phyloP scores from a whole-genome alignment of 2,797 vertebrate species.

The Siniperca obscura region DNA sequence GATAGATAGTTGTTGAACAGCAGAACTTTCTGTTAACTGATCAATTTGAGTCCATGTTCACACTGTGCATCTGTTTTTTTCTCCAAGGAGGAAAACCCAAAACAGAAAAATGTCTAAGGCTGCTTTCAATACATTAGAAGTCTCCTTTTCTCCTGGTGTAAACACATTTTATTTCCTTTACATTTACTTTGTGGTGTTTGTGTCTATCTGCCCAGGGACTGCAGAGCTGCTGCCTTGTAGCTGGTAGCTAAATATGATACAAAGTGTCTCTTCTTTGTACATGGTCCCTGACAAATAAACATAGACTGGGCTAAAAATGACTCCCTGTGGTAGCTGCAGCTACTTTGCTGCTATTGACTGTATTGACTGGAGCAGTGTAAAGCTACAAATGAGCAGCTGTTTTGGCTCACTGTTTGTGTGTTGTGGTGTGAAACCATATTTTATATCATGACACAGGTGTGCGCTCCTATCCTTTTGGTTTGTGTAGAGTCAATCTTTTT shows the following conservation, averaged over 20 bases:
- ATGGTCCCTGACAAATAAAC: slow-evolving; percentile 26
- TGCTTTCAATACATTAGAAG: neutral
- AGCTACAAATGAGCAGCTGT: slow-evolving; percentile 46
- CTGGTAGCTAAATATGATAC: slow-evolving; percentile 16
- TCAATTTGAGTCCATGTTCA: neutral
- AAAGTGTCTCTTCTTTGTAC: neutral
- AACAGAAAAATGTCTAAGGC: neutral
- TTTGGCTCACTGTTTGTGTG: neutral
- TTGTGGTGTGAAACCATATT: slow-evolving; percentile 8
- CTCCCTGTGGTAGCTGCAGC: slow-evolving; percentile 45
- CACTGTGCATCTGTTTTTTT: neutral
- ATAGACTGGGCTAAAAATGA: slow-evolving; percentile 12
- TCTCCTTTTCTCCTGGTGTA: neutral
- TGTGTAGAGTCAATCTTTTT: neutral
- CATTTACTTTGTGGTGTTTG: slow-evolving; percentile 32
- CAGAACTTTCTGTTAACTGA: neutral
- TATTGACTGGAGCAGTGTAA: slow-evolving; percentile 36
- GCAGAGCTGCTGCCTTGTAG: neutral
- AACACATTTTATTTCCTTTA: slow-evolving; percentile 26
- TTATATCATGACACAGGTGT: slow-evolving; percentile 1
- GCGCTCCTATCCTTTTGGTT: neutral
- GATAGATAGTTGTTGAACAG: neutral
- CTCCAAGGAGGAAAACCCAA: neutral
- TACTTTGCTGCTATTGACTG: slow-evolving; percentile 35
- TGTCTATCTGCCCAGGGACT: neutral